Percentiles rank a stretch among this genome's conserved stretches.
These are phyloP conservation scores for Squalus acanthias DNA, from an alignment of 2,797 vertebrate genomes.

Conservation along the genomic window DNA sequence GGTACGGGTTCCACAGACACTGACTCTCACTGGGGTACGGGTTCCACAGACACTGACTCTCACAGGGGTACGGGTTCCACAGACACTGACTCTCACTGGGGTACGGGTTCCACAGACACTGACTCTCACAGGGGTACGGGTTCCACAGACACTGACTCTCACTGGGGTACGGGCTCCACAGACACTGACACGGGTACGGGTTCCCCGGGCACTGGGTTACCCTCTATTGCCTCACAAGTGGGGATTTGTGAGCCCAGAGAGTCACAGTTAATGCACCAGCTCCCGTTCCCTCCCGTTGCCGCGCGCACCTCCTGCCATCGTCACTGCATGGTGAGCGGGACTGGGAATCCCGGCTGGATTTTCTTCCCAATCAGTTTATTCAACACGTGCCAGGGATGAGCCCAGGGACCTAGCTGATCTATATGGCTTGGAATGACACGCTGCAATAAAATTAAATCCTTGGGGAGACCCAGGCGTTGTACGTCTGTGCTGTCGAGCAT, in stretches of 20 bases:
- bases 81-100: not conserved
- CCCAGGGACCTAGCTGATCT: conserved; percentile 38
- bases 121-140: not conserved
- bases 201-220: no score
- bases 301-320: no score
- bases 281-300: no score
- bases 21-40: no score
- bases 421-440: conserved; percentile 37
- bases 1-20: no score
- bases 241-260: no score
- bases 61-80: not conserved
- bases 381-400: not conserved
- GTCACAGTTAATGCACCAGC: no score
- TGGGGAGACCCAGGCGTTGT: conserved; percentile 29
- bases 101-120: not conserved
- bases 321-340: no score
- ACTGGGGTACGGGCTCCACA: no score
- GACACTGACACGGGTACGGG: no score
- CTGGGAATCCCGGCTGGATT: no score
- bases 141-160: not conserved
- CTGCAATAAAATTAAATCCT: not conserved
- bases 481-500: not conserved
- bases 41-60: not conserved
- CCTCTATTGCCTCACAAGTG: no score
- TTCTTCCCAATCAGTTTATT: not conserved